A percentile compares a stretch with the other conserved stretches of the same genome.
Evolutionary conservation across 2,113 vertebrate species (phyloP).

Genomic region (Oceanites oceanicus): DNA sequence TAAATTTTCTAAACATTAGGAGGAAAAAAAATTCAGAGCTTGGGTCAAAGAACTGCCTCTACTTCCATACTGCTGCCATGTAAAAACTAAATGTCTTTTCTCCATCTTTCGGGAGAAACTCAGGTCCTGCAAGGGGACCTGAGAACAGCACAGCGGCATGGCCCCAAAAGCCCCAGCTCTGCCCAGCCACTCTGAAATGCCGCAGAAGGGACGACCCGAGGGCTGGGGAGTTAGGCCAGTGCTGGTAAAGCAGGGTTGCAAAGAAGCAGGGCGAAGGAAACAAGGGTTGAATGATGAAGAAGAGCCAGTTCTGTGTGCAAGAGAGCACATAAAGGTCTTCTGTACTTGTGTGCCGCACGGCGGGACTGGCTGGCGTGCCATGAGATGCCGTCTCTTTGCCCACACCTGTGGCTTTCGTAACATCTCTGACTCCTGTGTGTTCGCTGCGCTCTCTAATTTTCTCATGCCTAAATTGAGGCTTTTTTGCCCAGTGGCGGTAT

Average conservation of each 20-base stretch:
- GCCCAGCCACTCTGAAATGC: background rate
- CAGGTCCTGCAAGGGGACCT: background rate
- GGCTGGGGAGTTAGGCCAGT: background rate
- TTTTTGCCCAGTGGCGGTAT: background rate
- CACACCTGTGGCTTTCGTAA: background rate
- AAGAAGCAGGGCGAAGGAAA: background rate
- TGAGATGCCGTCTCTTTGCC: background rate
- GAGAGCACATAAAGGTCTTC: background rate
- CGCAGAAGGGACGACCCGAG: accelerated
- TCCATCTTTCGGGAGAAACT: background rate
- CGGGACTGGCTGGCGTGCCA: background rate
- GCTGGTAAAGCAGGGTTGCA: background rate
- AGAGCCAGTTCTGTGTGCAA: background rate
- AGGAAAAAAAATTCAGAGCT: background rate
- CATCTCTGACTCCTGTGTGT: background rate
- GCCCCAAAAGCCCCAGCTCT: background rate
- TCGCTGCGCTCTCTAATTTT: background rate
- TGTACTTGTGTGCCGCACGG: background rate
- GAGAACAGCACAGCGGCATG: accelerated
- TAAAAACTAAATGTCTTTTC: background rate
- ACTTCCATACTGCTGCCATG: background rate
- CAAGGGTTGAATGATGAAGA: background rate
- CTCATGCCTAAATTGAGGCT: accelerated
- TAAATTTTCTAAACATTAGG: background rate
- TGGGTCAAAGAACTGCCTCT: background rate